Evolutionary conservation across 2,113 vertebrate genomes (phyloP).

Genomic region (Oceanites oceanicus): DNA sequence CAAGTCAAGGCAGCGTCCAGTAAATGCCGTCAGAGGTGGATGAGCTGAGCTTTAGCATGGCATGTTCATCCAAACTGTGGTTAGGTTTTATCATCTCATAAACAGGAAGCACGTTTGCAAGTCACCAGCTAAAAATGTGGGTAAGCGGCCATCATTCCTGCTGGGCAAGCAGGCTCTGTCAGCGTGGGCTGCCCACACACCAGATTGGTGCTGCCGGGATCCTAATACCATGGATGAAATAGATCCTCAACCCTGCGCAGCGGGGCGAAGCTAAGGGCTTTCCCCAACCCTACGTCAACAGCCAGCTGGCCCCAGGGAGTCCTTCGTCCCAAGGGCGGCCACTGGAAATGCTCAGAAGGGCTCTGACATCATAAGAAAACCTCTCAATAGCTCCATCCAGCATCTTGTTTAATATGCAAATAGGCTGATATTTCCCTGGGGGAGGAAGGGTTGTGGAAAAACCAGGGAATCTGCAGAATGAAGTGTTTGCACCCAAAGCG

Average conservation of each 20-base stretch:
- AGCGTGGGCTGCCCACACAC: neutral
- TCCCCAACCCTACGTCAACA: neutral
- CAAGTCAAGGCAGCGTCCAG: neutral
- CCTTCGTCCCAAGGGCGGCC: neutral
- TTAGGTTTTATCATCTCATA: neutral
- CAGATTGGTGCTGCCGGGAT: neutral
- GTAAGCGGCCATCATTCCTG: neutral
- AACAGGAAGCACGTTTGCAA: neutral
- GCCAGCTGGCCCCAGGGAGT: neutral
- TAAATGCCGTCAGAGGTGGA: fast-evolving
- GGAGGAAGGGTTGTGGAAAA: neutral
- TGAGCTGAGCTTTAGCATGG: neutral
- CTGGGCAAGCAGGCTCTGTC: neutral
- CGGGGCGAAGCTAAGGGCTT: neutral
- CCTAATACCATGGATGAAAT: neutral
- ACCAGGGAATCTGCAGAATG: neutral
- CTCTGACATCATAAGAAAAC: neutral
- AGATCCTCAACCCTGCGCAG: neutral
- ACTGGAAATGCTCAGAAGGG: neutral
- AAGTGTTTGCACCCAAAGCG: neutral
- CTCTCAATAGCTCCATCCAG: fast-evolving
- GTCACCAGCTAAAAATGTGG: neutral
- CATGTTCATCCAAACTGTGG: neutral
- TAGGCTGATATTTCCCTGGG: neutral
- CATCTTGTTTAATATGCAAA: neutral